phyloP scores from a whole-genome alignment of 2,888 invertebrate species.

The Temnothorax ravouxi region DNA sequence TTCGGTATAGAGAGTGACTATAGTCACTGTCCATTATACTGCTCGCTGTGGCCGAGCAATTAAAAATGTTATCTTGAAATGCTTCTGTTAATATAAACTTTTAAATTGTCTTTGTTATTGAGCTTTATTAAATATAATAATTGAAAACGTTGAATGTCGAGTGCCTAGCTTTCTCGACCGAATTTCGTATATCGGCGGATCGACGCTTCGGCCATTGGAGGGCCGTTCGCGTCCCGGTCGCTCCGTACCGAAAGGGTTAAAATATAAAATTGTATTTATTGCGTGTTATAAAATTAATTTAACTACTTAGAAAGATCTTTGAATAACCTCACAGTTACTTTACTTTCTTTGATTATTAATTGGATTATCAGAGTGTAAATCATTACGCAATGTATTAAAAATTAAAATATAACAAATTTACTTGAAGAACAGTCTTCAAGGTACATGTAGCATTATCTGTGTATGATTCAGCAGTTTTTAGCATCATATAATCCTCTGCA shows the following conservation, averaged over 20 bases:
- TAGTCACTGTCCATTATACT: too few relatives aligned
- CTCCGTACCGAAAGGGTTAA: background rate
- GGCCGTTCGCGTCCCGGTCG: too few relatives aligned
- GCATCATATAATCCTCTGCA: constrained; percentile 77
- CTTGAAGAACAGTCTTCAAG: constrained; percentile 89
- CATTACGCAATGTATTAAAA: background rate
- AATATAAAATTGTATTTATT: constrained; percentile 1
- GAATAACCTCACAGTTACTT: background rate
- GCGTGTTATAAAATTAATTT: background rate
- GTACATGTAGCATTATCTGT: constrained; percentile 83
- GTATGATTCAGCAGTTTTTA: constrained; percentile 71
- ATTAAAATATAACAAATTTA: constrained; percentile 78
- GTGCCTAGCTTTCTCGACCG: too few relatives aligned
- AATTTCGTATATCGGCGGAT: too few relatives aligned
- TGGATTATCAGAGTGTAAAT: background rate
- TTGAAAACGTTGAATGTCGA: too few relatives aligned
- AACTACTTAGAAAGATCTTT: background rate
- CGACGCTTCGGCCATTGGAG: too few relatives aligned
- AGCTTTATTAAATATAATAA: too few relatives aligned
- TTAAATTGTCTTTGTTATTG: too few relatives aligned
- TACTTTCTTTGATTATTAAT: background rate
- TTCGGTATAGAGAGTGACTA: too few relatives aligned
- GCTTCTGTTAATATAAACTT: too few relatives aligned
- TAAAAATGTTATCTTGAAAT: too few relatives aligned
- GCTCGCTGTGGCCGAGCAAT: too few relatives aligned